These are phyloP conservation scores for Epinephelus lanceolatus DNA, from an alignment of 2,113 vertebrate species.

Conservation along the genomic window DNA sequence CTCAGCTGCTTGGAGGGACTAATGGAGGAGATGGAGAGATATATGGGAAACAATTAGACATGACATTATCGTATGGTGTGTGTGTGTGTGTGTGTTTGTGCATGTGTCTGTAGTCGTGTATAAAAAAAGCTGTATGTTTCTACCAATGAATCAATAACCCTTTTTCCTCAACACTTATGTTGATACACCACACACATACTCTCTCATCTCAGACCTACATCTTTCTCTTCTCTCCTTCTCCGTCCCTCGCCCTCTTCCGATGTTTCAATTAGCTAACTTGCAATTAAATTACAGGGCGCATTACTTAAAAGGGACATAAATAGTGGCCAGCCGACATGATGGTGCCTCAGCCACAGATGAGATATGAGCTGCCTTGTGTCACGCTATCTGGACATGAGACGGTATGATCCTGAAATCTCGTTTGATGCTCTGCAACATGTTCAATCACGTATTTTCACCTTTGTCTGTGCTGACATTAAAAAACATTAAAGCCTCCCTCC, in stretches of 20 bases:
- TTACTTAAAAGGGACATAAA: slow-evolving; percentile 89
- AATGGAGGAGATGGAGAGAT: slow-evolving; percentile 78
- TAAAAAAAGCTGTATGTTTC: neutral
- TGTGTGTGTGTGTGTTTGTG: neutral
- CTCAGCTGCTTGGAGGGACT: slow-evolving; percentile 66
- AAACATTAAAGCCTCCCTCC: neutral
- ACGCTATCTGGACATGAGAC: slow-evolving; percentile 18
- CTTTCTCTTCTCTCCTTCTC: neutral
- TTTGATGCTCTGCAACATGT: neutral
- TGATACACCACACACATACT: neutral
- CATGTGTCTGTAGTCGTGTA: neutral
- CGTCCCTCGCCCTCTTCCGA: slow-evolving; percentile 19
- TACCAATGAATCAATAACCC: neutral
- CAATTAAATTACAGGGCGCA: slow-evolving; percentile 92
- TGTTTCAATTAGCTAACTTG: slow-evolving; percentile 90
- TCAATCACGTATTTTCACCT: neutral
- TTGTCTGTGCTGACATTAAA: neutral
- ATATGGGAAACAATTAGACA: slow-evolving; percentile 68
- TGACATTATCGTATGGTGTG: slow-evolving; percentile 23
- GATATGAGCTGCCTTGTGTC: slow-evolving; percentile 58
- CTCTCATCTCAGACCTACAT: neutral
- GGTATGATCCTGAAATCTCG: neutral
- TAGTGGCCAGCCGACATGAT: slow-evolving; percentile 86
- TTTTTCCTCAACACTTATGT: neutral
- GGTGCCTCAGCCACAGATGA: slow-evolving; percentile 77